phyloP scores from a whole-genome alignment of 2,113 vertebrate species.

The Aegithalos caudatus region DNA sequence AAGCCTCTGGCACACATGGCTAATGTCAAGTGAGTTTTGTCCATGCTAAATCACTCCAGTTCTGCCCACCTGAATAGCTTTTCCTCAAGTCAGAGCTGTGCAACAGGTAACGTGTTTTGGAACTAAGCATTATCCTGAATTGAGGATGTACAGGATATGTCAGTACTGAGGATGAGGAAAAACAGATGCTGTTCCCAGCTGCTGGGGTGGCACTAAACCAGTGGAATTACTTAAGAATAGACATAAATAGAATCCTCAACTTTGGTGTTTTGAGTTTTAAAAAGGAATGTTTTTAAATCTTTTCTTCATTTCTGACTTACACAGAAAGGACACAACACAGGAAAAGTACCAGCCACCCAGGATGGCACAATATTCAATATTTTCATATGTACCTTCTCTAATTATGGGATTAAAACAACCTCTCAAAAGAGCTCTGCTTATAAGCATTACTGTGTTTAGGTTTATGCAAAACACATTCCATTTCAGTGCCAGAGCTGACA shows the following conservation, averaged over 20 bases:
- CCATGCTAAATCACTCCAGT: not conserved
- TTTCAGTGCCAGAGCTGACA: not conserved
- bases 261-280: not conserved
- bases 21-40: not conserved
- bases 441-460: not conserved
- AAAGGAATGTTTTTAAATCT: not conserved
- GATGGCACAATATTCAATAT: not conserved
- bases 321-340: not conserved
- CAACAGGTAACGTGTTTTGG: not conserved
- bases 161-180: not conserved
- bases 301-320: not conserved
- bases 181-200: not conserved
- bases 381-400: not conserved
- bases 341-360: not conserved
- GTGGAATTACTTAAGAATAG: not conserved
- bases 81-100: constrained; percentile 25
- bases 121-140: not conserved
- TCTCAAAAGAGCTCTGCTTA: not conserved
- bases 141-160: not conserved
- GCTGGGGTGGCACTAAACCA: not conserved
- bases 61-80: constrained; percentile 21
- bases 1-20: not conserved
- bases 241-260: not conserved
- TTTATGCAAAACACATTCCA: not conserved
- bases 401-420: not conserved